phyloP scores from a whole-genome alignment of 2,797 vertebrate genomes.

The Hipposideros larvatus region DNA sequence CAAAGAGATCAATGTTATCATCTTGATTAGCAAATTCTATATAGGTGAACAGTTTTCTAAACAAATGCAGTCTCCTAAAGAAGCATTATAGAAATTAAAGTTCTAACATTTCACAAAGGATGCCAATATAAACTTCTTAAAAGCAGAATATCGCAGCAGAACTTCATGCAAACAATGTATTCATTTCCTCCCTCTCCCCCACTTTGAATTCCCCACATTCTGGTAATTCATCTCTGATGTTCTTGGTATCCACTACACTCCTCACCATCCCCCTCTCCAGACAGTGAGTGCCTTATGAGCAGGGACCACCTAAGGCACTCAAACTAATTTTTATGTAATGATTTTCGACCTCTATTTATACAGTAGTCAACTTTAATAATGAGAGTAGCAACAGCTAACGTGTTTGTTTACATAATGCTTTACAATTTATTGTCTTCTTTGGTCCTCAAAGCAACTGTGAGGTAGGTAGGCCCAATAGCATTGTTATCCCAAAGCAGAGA shows the following conservation, averaged over 20 bases:
- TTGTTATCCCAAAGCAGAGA: neutral
- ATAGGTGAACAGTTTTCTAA: neutral
- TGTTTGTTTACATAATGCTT: neutral
- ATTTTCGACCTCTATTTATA: neutral
- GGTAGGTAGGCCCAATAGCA: neutral
- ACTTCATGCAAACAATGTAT: neutral
- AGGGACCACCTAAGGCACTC: neutral
- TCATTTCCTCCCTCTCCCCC: neutral
- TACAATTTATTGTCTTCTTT: constrained; percentile 9
- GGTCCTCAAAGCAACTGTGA: neutral
- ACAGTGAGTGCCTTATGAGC: neutral
- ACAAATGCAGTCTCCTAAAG: neutral
- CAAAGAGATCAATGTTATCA: neutral
- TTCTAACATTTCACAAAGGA: neutral
- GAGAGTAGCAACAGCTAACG: neutral
- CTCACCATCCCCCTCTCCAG: neutral
- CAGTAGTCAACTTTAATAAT: neutral
- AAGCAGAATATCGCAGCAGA: neutral
- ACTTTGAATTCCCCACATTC: neutral
- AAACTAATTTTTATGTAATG: neutral
- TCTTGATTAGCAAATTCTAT: neutral
- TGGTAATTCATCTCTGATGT: neutral
- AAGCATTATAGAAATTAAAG: neutral
- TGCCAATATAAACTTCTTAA: neutral
- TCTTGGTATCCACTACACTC: neutral